phyloP scores from a whole-genome alignment of 2,797 vertebrate species.

The Acomys russatus region DNA sequence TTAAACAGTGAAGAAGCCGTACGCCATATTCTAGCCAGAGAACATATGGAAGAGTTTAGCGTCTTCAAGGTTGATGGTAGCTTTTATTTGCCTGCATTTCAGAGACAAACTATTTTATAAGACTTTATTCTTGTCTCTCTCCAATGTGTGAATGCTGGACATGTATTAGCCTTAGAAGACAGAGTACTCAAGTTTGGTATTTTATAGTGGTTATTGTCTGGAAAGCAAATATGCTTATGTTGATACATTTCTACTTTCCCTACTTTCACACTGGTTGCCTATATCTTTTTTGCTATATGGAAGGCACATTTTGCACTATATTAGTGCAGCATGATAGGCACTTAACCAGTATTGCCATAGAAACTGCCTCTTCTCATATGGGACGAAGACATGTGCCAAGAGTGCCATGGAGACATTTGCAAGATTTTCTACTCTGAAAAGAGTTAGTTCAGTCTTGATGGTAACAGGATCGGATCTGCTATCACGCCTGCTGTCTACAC shows the following conservation, averaged over 20 bases:
- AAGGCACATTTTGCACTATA: slow-evolving; percentile 99
- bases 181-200: slow-evolving; percentile 88
- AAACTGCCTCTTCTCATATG: slow-evolving; percentile 95
- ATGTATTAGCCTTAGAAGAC: slow-evolving; percentile 82
- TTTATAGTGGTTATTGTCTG: slow-evolving; percentile 90
- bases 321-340: slow-evolving; percentile 99
- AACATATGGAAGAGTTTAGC: slow-evolving; percentile 78
- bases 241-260: slow-evolving; percentile 91
- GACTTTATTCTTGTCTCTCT: slow-evolving; percentile 83
- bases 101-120: slow-evolving; percentile 85
- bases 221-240: slow-evolving; percentile 89
- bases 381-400: slow-evolving; percentile 91
- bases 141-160: slow-evolving; percentile 84
- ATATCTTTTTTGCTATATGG: slow-evolving; percentile 91
- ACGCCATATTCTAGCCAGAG: slow-evolving; percentile 77
- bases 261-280: slow-evolving; percentile 91
- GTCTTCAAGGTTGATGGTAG: slow-evolving; percentile 78
- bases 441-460: slow-evolving; percentile 88
- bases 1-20: slow-evolving; percentile 82
- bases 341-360: slow-evolving; percentile 96
- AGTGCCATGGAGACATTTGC: slow-evolving; percentile 84
- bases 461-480: slow-evolving; percentile 86
- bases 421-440: slow-evolving; percentile 88
- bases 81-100: slow-evolving; percentile 83
- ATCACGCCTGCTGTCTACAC: slow-evolving; percentile 83